These are phyloP conservation scores for Paraescarpia echinospica DNA, from an alignment of 1,140 invertebrate genomes.

Conservation along the genomic window DNA sequence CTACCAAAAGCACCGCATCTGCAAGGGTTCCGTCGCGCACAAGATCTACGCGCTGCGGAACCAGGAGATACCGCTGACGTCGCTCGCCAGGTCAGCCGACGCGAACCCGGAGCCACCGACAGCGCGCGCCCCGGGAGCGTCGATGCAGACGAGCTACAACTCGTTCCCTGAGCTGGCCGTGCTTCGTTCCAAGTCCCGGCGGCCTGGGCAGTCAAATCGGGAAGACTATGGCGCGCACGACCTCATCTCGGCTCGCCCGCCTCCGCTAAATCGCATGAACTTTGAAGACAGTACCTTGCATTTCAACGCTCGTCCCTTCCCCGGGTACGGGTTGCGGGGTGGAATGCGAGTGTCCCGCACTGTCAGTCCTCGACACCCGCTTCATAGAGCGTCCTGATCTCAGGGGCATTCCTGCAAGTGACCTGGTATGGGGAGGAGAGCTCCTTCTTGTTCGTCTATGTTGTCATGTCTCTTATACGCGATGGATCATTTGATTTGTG, in stretches of 20 bases:
- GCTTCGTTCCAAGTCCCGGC: neutral
- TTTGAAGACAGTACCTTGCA: neutral
- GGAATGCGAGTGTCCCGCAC: neutral
- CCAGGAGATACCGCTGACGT: neutral
- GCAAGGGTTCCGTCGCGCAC: slow-evolving; percentile 43
- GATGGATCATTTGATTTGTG: neutral
- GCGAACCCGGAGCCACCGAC: neutral
- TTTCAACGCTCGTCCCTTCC: neutral
- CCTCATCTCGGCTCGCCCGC: neutral
- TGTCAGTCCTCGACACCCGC: neutral
- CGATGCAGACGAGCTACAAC: neutral
- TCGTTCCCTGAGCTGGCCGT: neutral
- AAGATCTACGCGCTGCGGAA: slow-evolving; percentile 17
- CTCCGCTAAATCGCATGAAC: neutral
- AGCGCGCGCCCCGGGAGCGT: neutral
- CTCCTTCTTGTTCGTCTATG: too few relatives aligned
- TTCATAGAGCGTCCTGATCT: neutral
- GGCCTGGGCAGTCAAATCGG: neutral
- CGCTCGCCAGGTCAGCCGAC: neutral
- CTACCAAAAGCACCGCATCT: slow-evolving; percentile 39
- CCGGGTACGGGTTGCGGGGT: neutral
- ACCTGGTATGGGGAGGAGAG: neutral
- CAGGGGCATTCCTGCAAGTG: neutral
- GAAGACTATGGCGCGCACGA: neutral
- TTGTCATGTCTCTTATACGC: neutral